Conservation (phyloP, 2,797 vertebrate species). For the Sebastes kiyomatsui region DNA sequence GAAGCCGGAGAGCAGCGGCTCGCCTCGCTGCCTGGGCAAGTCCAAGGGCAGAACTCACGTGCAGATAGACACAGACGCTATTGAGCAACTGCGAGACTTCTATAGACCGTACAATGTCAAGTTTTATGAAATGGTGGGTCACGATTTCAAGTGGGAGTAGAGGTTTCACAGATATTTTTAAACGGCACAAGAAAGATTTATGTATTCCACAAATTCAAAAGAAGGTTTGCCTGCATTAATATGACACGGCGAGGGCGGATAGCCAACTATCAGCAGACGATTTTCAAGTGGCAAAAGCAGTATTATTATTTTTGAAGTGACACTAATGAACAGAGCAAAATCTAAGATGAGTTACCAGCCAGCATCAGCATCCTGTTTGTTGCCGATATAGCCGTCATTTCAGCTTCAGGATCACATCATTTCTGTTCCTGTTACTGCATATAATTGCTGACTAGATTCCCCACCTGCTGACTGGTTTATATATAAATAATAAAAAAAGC, state of each 20-base stretch:
- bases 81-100: constrained; percentile 93
- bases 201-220: constrained; percentile 25
- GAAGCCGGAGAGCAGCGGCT: constrained; percentile 86
- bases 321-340: constrained; percentile 34
- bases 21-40: constrained; percentile 93
- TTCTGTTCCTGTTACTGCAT: constrained; percentile 22
- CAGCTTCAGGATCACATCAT: constrained; percentile 32
- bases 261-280: constrained; percentile 17
- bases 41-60: constrained; percentile 95
- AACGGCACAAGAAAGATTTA: constrained; percentile 8
- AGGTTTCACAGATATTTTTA: constrained; percentile 13
- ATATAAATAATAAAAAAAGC: background rate
- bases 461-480: constrained; percentile 61
- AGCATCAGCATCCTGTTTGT: constrained; percentile 38
- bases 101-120: constrained; percentile 93
- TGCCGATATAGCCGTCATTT: constrained; percentile 26
- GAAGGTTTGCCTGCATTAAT: constrained; percentile 3
- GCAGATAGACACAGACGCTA: constrained; percentile 92
- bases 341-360: constrained; percentile 30
- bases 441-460: constrained; percentile 47
- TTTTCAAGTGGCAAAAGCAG: constrained; percentile 3
- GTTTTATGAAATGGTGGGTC: constrained; percentile 94
- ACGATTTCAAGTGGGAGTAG: constrained; percentile 95
- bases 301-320: constrained; percentile 24
- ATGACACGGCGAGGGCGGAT: background rate